Evolutionary conservation across 2,113 vertebrate genomes (phyloP), one percentile per base, ranked within the genome.

Genomic region (Melanocharis versteri): DNA sequence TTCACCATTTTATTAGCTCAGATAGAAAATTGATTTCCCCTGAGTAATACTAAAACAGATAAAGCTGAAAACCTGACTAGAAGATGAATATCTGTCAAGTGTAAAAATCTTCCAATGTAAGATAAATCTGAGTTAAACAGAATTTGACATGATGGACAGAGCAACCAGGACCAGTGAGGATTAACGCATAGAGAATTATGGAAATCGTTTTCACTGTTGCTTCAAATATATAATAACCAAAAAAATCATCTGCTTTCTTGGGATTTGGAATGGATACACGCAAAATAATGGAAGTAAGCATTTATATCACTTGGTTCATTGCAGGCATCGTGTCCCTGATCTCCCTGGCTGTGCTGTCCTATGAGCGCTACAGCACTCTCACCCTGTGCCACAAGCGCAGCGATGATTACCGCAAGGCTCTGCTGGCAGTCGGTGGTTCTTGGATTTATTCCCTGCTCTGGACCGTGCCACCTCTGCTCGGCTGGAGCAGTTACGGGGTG

Each of bases 361-460:
- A 99, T 1, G 98, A 99, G 91, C 98, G 98, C 78, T 99, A 99
- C 97, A 98, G 97, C 95, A 99, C 98, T 14, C 97, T 99, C 90
- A 99, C 98, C 9, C 97, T 98, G 26, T 98, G 98, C 97, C 98
- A 97, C 96, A 98, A 98, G 89, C 97, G 61, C 13, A 97, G 97
- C 2, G 68, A 97, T 11, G 96, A 97, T 93, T 99, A 97, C 83
- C 97, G 87, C 42, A 99, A 98, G 81, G 98, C 98, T 3, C 68
- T 99, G 88, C 82, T 99, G 86, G 98, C 98, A 3, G 98, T 99
- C 0, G 97, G 95, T 0, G 97, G 98, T 4, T 98, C 98, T 2
- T 99, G 99, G 99, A 89, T 99, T 40, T 99, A 99, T 94, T 98
- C 98, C 62, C 92, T 99, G 96, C 9, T 99, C 82, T 99, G 98